These are phyloP conservation scores for Caranx ignobilis DNA, from an alignment of 2,113 vertebrate genomes.

Conservation along the genomic window DNA sequence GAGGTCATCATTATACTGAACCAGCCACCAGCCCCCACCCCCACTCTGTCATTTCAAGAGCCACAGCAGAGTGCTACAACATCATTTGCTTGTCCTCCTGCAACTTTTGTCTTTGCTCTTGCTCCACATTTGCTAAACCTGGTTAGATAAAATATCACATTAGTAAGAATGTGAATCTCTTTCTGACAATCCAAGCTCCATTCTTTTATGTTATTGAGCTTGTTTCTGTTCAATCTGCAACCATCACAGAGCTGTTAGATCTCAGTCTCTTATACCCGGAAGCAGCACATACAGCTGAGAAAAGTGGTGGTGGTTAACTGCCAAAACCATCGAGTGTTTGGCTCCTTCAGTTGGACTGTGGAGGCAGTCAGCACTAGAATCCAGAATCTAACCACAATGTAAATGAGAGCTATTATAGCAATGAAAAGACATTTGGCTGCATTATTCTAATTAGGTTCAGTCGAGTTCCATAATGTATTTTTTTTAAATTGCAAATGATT, in stretches of 20 bases:
- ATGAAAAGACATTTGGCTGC: constrained; percentile 44
- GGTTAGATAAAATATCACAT: constrained; percentile 16
- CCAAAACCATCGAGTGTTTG: constrained; percentile 36
- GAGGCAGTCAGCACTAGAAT: constrained; percentile 37
- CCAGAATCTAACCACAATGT: constrained; percentile 24
- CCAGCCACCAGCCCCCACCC: too few relatives aligned
- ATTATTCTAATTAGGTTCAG: constrained; percentile 62
- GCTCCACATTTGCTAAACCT: background rate
- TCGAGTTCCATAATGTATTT: constrained; percentile 41
- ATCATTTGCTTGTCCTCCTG: constrained; percentile 20
- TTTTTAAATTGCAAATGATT: constrained; percentile 50
- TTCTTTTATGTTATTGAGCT: constrained; percentile 21
- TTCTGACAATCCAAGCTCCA: constrained; percentile 7
- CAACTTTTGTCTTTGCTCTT: constrained; percentile 12
- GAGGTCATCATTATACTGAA: constrained; percentile 50
- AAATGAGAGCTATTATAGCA: constrained; percentile 51
- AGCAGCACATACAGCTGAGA: constrained; percentile 36
- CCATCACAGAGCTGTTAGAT: constrained; percentile 33
- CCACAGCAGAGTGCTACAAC: background rate
- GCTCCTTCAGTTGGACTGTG: constrained; percentile 13
- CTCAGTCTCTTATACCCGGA: constrained; percentile 34
- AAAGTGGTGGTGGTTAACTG: constrained; percentile 11
- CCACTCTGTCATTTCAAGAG: constrained; percentile 35
- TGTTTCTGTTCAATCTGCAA: constrained; percentile 13
- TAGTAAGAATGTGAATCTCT: constrained; percentile 17